phyloP scores from a whole-genome alignment of 1,140 invertebrate genomes.

The Trichomalopsis sarcophagae region DNA sequence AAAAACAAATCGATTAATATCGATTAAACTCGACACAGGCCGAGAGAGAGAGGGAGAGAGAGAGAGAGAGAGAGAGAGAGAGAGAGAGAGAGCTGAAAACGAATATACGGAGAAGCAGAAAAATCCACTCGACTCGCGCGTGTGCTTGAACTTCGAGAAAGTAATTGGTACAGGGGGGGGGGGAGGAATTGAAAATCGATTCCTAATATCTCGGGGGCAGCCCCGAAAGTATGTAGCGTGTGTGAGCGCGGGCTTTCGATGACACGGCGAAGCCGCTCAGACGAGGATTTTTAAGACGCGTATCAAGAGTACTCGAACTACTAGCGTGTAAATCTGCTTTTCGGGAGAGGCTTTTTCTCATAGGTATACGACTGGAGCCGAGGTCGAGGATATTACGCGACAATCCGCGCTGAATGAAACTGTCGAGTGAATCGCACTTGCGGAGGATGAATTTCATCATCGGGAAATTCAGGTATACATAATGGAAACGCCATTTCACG shows the following conservation, averaged over 20 bases:
- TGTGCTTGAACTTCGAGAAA: conserved; percentile 31
- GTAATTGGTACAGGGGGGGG: conserved; percentile 37
- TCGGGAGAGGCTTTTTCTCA: not conserved
- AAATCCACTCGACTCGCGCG: not conserved
- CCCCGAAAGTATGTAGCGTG: not conserved
- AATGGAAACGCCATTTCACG: conserved; percentile 24
- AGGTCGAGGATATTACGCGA: not conserved
- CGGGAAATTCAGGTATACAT: not conserved
- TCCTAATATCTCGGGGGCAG: conserved; percentile 15
- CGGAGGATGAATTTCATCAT: not conserved
- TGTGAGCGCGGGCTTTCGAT: not conserved
- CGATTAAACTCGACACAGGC: not conserved
- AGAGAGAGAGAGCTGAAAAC: not conserved
- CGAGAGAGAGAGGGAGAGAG: too few relatives aligned
- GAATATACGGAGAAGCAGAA: not conserved
- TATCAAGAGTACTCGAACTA: too few relatives aligned
- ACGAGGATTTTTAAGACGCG: not conserved
- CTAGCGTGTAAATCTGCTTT: not conserved
- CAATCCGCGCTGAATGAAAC: not conserved
- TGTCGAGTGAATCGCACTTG: not conserved
- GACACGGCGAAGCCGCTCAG: not conserved
- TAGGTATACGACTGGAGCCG: not conserved
- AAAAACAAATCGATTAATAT: conserved; percentile 4
- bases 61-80: too few relatives aligned
- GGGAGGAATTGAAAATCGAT: conserved; percentile 39